phyloP scores from a whole-genome alignment of 2,113 vertebrate species.

The Carassius auratus region DNA sequence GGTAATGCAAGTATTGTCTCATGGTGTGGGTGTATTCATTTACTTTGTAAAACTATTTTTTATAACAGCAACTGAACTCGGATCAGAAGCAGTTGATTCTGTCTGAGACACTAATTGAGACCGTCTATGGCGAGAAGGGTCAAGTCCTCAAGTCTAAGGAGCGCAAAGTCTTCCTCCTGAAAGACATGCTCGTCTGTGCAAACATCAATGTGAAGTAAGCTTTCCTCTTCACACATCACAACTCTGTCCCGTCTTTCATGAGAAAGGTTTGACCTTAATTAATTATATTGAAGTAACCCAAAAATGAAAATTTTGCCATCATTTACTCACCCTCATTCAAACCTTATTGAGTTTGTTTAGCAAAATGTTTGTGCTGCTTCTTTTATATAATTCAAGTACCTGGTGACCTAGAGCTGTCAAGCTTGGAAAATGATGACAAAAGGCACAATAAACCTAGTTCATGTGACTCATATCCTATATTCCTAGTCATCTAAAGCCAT shows the following conservation, averaged over 20 bases:
- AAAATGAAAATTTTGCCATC: not conserved
- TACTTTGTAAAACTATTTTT: not conserved
- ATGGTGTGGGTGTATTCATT: not conserved
- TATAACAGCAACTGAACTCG: slow-evolving; percentile 78
- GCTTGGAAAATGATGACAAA: not conserved
- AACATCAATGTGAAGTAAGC: slow-evolving; percentile 67
- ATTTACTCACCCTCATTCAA: not conserved
- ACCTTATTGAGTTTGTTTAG: not conserved
- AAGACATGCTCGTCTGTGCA: slow-evolving; percentile 85
- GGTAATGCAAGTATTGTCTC: slow-evolving; percentile 5
- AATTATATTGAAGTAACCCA: too few species aligned
- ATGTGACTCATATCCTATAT: not conserved
- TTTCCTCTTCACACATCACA: not conserved
- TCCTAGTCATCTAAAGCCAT: not conserved
- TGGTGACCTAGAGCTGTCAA: not conserved
- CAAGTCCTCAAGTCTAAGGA: slow-evolving; percentile 92
- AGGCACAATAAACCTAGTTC: not conserved
- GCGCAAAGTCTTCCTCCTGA: slow-evolving; percentile 88
- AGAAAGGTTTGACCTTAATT: not conserved
- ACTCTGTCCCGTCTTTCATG: not conserved
- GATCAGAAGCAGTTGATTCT: slow-evolving; percentile 86
- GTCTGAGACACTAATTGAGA: slow-evolving; percentile 88
- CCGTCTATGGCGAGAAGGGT: slow-evolving; percentile 85
- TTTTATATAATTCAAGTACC: not conserved
- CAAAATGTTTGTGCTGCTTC: not conserved